These are phyloP conservation scores for Merops nubicus DNA, from an alignment of 2,113 vertebrate species.

Conservation along the genomic window DNA sequence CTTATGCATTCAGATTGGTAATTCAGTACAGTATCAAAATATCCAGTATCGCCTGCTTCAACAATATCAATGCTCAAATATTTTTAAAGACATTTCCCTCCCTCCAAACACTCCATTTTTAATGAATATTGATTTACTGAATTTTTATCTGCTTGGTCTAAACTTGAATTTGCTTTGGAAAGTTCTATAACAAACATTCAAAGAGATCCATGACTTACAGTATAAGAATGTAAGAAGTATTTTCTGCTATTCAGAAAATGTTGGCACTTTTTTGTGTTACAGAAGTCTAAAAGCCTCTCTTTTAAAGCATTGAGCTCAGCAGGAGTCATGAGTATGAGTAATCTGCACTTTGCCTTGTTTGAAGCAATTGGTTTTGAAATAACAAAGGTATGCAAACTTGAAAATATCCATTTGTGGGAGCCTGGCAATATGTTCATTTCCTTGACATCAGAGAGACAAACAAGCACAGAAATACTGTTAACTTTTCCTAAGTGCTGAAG, in stretches of 20 bases:
- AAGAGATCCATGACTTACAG: background rate
- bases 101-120: background rate
- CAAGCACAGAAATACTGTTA: background rate
- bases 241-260: background rate
- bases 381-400: conserved; percentile 20
- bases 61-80: background rate
- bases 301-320: background rate
- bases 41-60: background rate
- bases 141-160: background rate
- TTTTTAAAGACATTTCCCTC: background rate
- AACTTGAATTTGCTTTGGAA: background rate
- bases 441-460: background rate
- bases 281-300: conserved; percentile 2
- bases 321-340: conserved; percentile 23
- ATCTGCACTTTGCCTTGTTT: conserved; percentile 8
- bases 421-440: background rate
- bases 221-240: background rate
- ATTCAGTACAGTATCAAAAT: background rate
- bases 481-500: background rate
- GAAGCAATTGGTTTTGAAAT: conserved; percentile 27
- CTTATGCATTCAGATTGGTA: background rate
- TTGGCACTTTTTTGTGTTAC: background rate
- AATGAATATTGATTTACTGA: background rate
- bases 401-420: background rate
- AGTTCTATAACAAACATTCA: background rate